phyloP scores from a whole-genome alignment of 35 echinoderm and acorn worm species.

The Lytechinus pictus region DNA sequence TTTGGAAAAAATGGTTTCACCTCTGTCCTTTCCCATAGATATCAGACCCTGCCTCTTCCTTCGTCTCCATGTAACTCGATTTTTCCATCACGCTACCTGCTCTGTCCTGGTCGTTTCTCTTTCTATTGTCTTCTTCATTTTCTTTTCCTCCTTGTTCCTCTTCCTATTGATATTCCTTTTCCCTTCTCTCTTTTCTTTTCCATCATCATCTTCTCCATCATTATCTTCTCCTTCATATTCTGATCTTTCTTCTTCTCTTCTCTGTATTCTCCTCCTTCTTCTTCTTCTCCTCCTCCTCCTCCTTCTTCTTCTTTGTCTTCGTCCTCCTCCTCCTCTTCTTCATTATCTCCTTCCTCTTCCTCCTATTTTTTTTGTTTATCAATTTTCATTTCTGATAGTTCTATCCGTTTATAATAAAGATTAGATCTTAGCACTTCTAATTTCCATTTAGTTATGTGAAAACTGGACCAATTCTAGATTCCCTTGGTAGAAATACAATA shows the following conservation, averaged over 20 bases:
- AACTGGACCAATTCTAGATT: background rate
- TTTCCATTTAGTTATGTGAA: background rate
- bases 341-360: background rate
- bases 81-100: no score
- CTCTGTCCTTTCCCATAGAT: background rate
- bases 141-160: no score
- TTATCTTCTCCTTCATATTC: background rate
- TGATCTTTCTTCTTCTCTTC: no score
- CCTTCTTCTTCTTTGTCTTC: background rate
- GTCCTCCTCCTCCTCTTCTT: background rate
- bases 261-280: no score
- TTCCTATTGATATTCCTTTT: background rate
- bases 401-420: background rate
- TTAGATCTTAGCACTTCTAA: background rate
- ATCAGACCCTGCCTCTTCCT: no score
- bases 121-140: no score
- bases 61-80: background rate
- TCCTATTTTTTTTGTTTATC: no score
- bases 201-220: background rate
- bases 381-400: background rate
- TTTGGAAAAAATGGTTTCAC: background rate
- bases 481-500: conserved; percentile 16
- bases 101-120: no score
- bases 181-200: background rate
- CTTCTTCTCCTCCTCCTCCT: background rate